These are phyloP conservation scores for Sinocyclocheilus maitianheensis DNA, from an alignment of 2,113 vertebrate genomes.

Conservation along the genomic window DNA sequence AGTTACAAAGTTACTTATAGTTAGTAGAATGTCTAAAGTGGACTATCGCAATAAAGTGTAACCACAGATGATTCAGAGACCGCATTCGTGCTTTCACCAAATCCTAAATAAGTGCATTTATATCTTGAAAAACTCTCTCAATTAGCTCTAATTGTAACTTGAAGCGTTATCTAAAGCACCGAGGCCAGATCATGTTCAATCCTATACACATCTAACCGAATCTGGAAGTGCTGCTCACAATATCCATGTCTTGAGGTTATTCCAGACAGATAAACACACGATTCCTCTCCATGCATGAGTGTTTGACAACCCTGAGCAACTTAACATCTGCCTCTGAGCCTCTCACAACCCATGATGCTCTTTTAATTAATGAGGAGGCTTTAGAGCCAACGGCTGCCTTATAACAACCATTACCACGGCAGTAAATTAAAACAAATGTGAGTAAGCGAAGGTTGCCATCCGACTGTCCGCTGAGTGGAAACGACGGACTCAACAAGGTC, in stretches of 20 bases:
- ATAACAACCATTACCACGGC: constrained; percentile 41
- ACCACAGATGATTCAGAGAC: not conserved
- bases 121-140: not conserved
- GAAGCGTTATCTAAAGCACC: not conserved
- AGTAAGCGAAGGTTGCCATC: constrained; percentile 48
- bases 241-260: constrained; percentile 24
- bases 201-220: constrained; percentile 4
- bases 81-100: not conserved
- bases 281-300: not conserved
- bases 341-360: constrained; percentile 43
- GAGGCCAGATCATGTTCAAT: constrained; percentile 8
- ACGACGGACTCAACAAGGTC: constrained; percentile 51
- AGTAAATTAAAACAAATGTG: constrained; percentile 37
- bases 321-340: constrained; percentile 31
- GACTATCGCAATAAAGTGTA: no score
- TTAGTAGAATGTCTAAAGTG: no score
- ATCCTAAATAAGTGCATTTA: not conserved
- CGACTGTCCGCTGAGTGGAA: constrained; percentile 38
- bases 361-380: constrained; percentile 57
- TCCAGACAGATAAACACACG: constrained; percentile 1
- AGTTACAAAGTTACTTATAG: no score
- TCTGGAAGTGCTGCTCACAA: not conserved
- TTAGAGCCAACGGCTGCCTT: constrained; percentile 51
- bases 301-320: constrained; percentile 26
- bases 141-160: constrained; percentile 6